Evolutionary conservation across 2,797 vertebrate species (phyloP).

Genomic region (Lutjanus argentimaculatus): DNA sequence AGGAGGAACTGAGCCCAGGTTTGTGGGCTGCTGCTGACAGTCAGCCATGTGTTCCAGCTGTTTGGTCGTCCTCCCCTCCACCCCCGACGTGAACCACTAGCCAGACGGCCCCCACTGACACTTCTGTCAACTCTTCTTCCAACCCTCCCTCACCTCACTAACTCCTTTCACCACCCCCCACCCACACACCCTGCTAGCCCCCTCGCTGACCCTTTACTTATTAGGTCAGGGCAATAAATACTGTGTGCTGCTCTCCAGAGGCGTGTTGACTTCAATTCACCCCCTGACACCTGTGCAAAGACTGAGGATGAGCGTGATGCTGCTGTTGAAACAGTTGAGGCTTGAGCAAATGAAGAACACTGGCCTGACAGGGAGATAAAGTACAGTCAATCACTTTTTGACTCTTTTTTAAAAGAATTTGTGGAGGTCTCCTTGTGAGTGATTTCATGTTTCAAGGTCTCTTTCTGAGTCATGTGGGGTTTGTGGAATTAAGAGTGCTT

Average conservation of each 20-base stretch:
- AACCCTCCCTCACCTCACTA: conserved; percentile 33
- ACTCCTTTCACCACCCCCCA: conserved; percentile 38
- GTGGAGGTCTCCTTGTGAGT: conserved; percentile 30
- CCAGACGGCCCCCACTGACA: conserved; percentile 62
- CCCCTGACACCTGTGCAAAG: conserved; percentile 80
- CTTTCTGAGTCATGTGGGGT: conserved; percentile 43
- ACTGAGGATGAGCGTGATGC: conserved; percentile 37
- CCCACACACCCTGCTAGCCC: conserved; percentile 34
- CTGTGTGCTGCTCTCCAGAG: conserved; percentile 64
- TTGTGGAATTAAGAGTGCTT: conserved; percentile 44
- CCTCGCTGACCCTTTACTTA: conserved; percentile 72
- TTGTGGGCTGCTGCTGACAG: conserved; percentile 64
- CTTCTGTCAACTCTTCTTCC: conserved; percentile 66
- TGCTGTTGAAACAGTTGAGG: conserved; percentile 49
- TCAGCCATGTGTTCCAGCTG: conserved; percentile 75
- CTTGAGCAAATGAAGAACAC: conserved; percentile 57
- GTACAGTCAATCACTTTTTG: conserved; percentile 33
- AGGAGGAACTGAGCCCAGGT: conserved; percentile 27
- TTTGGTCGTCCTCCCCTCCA: conserved; percentile 49
- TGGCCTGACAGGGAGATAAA: conserved; percentile 14
- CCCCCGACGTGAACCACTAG: conserved; percentile 39
- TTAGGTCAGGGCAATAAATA: conserved; percentile 78
- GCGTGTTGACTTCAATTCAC: conserved; percentile 67
- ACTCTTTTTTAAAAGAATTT: conserved; percentile 19
- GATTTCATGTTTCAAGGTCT: conserved; percentile 56